phyloP scores from a whole-genome alignment of 2,888 invertebrate genomes.

The Hemistola chrysoprasaria region DNA sequence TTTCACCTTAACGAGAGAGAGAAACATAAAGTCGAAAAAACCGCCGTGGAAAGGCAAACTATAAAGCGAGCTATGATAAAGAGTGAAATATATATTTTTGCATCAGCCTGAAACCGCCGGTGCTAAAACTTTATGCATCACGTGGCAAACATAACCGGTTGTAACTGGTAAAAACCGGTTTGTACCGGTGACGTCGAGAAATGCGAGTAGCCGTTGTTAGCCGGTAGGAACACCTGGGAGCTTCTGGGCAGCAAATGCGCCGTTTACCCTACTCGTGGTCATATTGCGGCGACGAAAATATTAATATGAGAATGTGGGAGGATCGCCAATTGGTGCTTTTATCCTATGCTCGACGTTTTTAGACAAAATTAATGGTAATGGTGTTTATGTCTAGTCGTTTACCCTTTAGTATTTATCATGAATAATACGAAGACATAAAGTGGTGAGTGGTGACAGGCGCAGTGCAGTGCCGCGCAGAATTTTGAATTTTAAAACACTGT shows the following conservation, averaged over 20 bases:
- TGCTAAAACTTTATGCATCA: slow-evolving; percentile 49
- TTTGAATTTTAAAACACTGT: no score
- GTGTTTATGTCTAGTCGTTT: slow-evolving; percentile 1
- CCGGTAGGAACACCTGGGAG: slow-evolving; percentile 49
- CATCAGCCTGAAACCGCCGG: slow-evolving; percentile 44
- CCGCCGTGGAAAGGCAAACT: slow-evolving; percentile 28
- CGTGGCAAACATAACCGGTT: slow-evolving; percentile 27
- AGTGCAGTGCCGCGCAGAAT: no score
- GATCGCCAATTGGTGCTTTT: slow-evolving; percentile 11
- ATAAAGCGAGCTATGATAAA: slow-evolving; percentile 50
- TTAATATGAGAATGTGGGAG: slow-evolving; percentile 16
- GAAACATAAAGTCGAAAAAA: slow-evolving; percentile 13
- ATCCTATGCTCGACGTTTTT: slow-evolving; percentile 4
- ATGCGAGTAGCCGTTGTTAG: slow-evolving; percentile 35
- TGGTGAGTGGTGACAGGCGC: no score
- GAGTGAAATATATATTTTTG: slow-evolving; percentile 55
- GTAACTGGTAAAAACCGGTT: slow-evolving; percentile 50
- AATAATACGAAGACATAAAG: no score
- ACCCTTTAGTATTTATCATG: slow-evolving; percentile 2
- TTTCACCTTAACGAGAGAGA: slow-evolving; percentile 10
- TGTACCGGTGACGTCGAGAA: slow-evolving; percentile 52
- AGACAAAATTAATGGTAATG: slow-evolving; percentile 7
- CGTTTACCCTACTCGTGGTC: slow-evolving; percentile 40
- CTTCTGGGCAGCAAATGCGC: slow-evolving; percentile 34
- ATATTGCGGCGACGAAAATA: slow-evolving; percentile 29